Conservation (phyloP, 2,797 vertebrate genomes). For the Gephyroberyx darwinii region DNA sequence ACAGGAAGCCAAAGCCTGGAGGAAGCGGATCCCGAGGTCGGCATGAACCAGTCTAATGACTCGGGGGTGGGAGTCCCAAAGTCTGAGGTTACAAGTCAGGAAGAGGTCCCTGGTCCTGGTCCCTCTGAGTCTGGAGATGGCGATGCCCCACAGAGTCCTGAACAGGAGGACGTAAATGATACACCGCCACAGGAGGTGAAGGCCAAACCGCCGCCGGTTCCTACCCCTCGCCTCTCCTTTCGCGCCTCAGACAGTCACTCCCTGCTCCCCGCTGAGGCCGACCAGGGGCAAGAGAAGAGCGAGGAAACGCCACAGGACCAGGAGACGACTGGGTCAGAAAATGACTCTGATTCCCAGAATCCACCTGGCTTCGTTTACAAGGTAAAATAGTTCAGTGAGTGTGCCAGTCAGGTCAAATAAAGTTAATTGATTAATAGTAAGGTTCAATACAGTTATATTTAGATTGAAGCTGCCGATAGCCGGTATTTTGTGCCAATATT, state of each 20-base stretch:
- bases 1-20: conserved; percentile 38
- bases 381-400: conserved; percentile 49
- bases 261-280: neutral
- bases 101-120: conserved; percentile 28
- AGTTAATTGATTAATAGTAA: neutral
- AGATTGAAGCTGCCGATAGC: too few relatives aligned
- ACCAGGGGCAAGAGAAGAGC: conserved; percentile 24
- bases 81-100: conserved; percentile 48
- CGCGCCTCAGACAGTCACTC: conserved; percentile 21
- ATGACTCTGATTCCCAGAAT: conserved; percentile 35
- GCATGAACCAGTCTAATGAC: conserved; percentile 55
- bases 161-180: conserved; percentile 30
- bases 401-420: neutral
- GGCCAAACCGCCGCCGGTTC: conserved; percentile 61
- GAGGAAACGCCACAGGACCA: conserved; percentile 5
- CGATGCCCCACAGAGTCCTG: conserved; percentile 24
- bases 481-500: too few relatives aligned
- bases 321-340: conserved; percentile 9
- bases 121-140: conserved; percentile 43
- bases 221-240: conserved; percentile 68
- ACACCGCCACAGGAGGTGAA: conserved; percentile 24
- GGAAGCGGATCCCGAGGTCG: neutral
- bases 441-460: too few relatives aligned
- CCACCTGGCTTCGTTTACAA: conserved; percentile 77
- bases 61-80: conserved; percentile 44